Percentiles rank a stretch among this genome's conserved stretches.
Conservation (phyloP, 2,888 invertebrate species). For the Drosophila quinaria region DNA sequence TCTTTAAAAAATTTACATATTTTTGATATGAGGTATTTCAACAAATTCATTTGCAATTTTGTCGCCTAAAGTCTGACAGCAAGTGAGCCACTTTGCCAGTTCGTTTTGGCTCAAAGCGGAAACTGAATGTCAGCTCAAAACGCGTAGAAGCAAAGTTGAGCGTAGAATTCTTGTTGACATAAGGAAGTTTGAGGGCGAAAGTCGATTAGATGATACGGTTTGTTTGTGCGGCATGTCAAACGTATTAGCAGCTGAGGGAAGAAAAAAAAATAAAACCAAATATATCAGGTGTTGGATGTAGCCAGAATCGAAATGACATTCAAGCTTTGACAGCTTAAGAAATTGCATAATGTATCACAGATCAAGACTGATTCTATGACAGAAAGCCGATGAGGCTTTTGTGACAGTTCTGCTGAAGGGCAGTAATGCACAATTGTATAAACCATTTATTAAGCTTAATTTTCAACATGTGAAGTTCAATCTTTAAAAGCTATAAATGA, state of each 20-base stretch:
- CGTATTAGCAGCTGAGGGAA: conserved; percentile 46
- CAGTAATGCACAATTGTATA: too few species aligned
- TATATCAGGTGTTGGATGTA: conserved; percentile 14
- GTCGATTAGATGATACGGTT: conserved; percentile 55
- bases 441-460: neutral
- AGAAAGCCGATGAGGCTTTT: too few species aligned
- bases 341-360: neutral
- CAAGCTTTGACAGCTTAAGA: conserved; percentile 10
- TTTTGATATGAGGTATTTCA: too few species aligned
- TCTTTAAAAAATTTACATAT: too few species aligned
- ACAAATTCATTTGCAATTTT: conserved; percentile 36
- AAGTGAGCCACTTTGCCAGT: conserved; percentile 19
- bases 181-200: conserved; percentile 14
- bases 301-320: conserved; percentile 10
- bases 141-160: conserved; percentile 41
- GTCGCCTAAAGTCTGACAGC: conserved; percentile 5
- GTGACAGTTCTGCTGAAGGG: too few species aligned
- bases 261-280: conserved; percentile 1
- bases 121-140: conserved; percentile 15
- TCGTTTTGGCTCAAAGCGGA: conserved; percentile 15
- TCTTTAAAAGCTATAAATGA: neutral
- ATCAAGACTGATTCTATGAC: neutral
- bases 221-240: conserved; percentile 43
- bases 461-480: neutral
- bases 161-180: conserved; percentile 11